A percentile compares a stretch with the other conserved stretches of the same genome.
Evolutionary conservation across 37 sponge, comb jelly and placozoan genomes (phyloP).

Genomic region (Amphimedon queenslandica): DNA sequence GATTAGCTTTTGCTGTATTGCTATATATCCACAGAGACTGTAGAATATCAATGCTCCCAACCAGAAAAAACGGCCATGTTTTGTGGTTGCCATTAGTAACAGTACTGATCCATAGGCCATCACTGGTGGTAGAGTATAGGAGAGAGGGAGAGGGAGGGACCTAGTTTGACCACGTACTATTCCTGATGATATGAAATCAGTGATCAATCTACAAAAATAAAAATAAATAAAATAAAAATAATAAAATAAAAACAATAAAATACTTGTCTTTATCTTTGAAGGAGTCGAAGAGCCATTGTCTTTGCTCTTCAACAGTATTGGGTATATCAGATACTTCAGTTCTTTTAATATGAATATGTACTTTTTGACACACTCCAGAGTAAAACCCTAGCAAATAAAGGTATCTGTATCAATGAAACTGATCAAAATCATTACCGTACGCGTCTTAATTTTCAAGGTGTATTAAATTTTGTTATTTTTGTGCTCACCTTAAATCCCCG

Average conservation of each 20-base stretch:
- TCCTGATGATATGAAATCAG: neutral
- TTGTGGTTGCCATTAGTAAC: neutral
- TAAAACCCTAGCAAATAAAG: conserved; percentile 45
- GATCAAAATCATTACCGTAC: no score
- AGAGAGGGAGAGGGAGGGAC: neutral
- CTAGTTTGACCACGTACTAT: neutral
- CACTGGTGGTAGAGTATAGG: neutral
- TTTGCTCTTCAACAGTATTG: conserved; percentile 31
- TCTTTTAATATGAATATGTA: conserved; percentile 71
- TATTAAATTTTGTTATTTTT: no score
- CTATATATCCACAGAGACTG: no score
- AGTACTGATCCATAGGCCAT: neutral
- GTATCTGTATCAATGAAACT: neutral
- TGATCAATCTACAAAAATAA: neutral
- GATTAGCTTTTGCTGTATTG: no score
- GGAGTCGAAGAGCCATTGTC: conserved; percentile 56
- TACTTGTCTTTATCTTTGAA: conserved; percentile 64
- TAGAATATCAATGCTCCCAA: no score
- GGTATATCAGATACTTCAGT: conserved; percentile 54
- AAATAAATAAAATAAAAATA: neutral
- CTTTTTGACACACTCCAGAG: conserved; percentile 40
- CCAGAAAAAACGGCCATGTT: neutral
- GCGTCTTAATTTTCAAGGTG: no score
- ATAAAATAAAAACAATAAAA: neutral
- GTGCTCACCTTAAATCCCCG: no score